Evolutionary conservation across 2,888 invertebrate genomes (phyloP), one percentile per base, ranked within the genome.

Genomic region (Leucophenga montana): DNA sequence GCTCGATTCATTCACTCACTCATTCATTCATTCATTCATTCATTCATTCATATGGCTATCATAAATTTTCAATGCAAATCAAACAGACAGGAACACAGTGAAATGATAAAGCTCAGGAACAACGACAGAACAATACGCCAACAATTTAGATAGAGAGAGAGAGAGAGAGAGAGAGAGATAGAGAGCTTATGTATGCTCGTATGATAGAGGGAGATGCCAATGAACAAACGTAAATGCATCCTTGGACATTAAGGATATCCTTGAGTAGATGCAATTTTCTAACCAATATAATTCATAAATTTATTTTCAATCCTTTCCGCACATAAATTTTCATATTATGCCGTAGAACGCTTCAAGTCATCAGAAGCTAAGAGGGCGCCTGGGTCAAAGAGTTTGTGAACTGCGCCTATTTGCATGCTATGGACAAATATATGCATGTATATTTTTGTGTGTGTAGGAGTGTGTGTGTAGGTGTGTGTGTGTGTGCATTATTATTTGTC

Each of bases 231-330:
- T 74, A 77, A 78, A 76, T 71, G 77, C 75, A 77, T 82, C 82
- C 82, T 82, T 75, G 75, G 79, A 78, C 84, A 84, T 82, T 82
- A 82, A 78, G 82, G 82, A 82, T 82, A 84, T 82, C 82, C 84
- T 82, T 84, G 84, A 82, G 82, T 82, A 82, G 82, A 83, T 84
- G 82, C 84, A 86, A 86, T 86, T 86, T 86, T 86, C 87, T 83
- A 84, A 79, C 85, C 86, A 86, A 86, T 86, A 86, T 86, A 85
- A 84, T 86, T 83, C 84, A 81, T 85, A 86, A 86, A 86, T 86
- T 86, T 85, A 85, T 86, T 86, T 84, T 83, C 86, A 86, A 86
- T 85, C 84, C 85, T 84, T 85, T 86, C 85, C 82, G 86, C 82
- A 85, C 84, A 86, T 86, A 86, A 86, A 85, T 85, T 85, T 78